Evolutionary conservation across 1,140 invertebrate species (phyloP).

Genomic region (Chrysomallon squamiferum): DNA sequence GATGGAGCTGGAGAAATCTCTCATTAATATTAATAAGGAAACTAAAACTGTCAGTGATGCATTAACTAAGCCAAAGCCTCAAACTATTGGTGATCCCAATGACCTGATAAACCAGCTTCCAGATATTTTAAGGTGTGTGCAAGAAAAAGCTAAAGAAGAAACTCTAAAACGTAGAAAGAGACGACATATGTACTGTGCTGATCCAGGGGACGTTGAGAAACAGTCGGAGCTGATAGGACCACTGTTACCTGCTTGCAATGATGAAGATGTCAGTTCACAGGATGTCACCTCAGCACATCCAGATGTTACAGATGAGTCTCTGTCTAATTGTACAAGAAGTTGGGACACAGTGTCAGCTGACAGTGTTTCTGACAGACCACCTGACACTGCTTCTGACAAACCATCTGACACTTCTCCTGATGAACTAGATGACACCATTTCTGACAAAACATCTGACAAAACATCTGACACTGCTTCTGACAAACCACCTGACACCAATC

Average conservation of each 20-base stretch:
- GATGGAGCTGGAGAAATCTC: conserved; percentile 48
- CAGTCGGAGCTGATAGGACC: background rate
- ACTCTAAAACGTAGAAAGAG: conserved; percentile 2
- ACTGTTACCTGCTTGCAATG: background rate
- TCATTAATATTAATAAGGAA: conserved; percentile 24
- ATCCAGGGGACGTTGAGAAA: background rate
- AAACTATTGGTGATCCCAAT: conserved; percentile 17
- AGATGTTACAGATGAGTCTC: too few species aligned
- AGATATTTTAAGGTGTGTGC: conserved; percentile 31
- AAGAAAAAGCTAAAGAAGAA: background rate
- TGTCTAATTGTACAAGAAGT: too few species aligned
- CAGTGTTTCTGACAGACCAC: too few species aligned
- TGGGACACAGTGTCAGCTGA: too few species aligned
- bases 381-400: background rate
- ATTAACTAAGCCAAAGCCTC: conserved; percentile 15
- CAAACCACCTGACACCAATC: background rate
- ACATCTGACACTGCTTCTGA: background rate
- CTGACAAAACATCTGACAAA: too few species aligned
- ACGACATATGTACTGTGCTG: background rate
- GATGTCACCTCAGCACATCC: background rate
- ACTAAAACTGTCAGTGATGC: conserved; percentile 22
- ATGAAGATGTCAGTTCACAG: too few species aligned
- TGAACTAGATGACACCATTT: background rate
- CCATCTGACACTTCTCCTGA: background rate
- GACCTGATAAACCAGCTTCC: conserved; percentile 41